Base-by-base conservation (phyloP, 2,797 vertebrate genomes). In the Paguma larvata region DNA sequence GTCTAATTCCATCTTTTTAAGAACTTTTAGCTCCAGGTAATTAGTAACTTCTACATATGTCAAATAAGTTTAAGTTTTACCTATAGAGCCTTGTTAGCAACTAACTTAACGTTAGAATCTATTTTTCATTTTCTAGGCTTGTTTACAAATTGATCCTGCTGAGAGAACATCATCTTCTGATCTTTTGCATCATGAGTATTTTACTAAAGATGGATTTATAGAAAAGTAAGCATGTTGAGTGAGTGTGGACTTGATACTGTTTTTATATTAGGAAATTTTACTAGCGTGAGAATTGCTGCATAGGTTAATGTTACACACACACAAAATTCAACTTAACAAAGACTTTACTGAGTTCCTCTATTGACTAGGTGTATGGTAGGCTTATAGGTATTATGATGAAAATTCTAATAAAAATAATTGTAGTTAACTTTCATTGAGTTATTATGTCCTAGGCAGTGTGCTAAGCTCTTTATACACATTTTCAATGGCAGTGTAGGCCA, bases 81-180 rank as follows among this genome's bases (percentile, higher is more conserved):
- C 53, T 93, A 51, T 89, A 30, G 44, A 93, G 27, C 7, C 30
- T 80, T 95, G 30, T 85, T 84, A 94, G 90, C 53, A 93, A 8
- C 18, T 88, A 70, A 68, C 15, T 93, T 95, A 95, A 94, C 34
- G 67, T 92, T 75, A 80, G 80, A 86, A 77, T 85, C 13, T 78
- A 94, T 77, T 75, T 91, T 88, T 75, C 63, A 53, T 92, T 95
- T 98, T 94, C 53, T 73, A 98, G 98, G 95, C 97, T 97, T 98
- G 98, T 96, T 98, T 99, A 97, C 98, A 98, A 97, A 99, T 99
- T 94, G 98, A 98, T 95, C 98, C 98, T 86, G 91, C 91, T 65
- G 97, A 98, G 56, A 98, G 98, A 95, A 97, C 97, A 48, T 98
- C 98, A n/a, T 98, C 97, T 95, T 97, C 97, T 72, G 97, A 98